Conservation (phyloP, 2,888 invertebrate genomes). For the Nematopogon swammerdamellus region DNA sequence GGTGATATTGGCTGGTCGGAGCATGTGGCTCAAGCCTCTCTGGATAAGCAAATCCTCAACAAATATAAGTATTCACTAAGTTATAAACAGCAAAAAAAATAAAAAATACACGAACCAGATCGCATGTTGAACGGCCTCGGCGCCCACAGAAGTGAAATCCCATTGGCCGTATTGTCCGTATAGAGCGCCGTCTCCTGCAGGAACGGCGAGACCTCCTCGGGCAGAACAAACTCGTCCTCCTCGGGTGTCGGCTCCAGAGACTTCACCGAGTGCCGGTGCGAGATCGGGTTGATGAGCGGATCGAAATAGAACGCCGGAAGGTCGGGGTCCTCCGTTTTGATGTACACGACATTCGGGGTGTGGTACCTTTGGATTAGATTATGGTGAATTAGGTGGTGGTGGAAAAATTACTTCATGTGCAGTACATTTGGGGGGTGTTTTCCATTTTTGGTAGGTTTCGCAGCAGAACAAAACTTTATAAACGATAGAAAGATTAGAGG, state of each 20-base stretch:
- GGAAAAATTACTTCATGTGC: too few species aligned
- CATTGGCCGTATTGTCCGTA: constrained; percentile 98
- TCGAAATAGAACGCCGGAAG: constrained; percentile 99
- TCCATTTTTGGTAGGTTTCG: too few species aligned
- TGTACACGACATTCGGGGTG: constrained; percentile 97
- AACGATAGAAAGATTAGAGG: too few species aligned
- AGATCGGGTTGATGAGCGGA: constrained; percentile 98
- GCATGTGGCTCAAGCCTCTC: not conserved
- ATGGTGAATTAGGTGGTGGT: not conserved
- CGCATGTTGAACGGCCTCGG: constrained; percentile 97
- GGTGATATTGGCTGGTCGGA: too few species aligned
- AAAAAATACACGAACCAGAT: constrained; percentile 58
- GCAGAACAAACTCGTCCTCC: constrained; percentile 91
- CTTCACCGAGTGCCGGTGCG: constrained; percentile 87
- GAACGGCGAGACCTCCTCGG: constrained; percentile 88
- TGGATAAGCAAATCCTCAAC: not conserved
- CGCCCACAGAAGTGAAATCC: constrained; percentile 95
- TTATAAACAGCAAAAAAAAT: not conserved
- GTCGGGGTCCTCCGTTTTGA: constrained; percentile 99
- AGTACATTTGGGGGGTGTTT: too few species aligned
- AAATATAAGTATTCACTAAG: too few species aligned
- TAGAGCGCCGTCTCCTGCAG: constrained; percentile 94
- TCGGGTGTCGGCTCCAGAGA: constrained; percentile 84
- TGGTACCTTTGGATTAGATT: constrained; percentile 78
- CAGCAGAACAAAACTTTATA: too few species aligned